Percentiles rank a stretch among this genome's conserved stretches.
These are phyloP conservation scores for Apodemia mormo DNA, from an alignment of 2,888 invertebrate genomes.

Conservation along the genomic window DNA sequence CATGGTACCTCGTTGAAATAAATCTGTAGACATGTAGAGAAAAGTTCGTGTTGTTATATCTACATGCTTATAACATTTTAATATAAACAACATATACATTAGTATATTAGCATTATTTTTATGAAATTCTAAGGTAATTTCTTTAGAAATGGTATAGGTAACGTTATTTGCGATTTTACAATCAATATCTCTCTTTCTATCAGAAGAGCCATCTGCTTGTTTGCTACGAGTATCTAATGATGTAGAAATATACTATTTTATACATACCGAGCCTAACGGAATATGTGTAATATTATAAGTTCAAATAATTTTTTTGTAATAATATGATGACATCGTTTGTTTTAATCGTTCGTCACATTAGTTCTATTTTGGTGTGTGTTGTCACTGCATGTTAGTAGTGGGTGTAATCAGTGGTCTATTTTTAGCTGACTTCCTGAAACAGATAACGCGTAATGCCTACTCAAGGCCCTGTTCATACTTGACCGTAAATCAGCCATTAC, in stretches of 20 bases:
- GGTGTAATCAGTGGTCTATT: conserved; percentile 31
- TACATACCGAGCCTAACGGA: background rate
- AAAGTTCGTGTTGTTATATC: no score
- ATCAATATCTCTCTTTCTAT: no score
- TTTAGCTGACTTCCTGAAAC: conserved; percentile 34
- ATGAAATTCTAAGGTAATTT: no score
- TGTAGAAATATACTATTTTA: background rate
- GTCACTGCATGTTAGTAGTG: conserved; percentile 12
- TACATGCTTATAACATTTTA: no score
- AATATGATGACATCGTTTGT: background rate
- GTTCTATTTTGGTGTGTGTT: background rate
- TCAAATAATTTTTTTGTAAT: background rate
- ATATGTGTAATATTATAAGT: background rate
- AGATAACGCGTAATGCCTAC: conserved; percentile 30
- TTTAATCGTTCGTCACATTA: background rate
- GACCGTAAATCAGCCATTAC: conserved; percentile 17
- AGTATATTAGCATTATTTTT: no score
- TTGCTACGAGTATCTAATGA: no score
- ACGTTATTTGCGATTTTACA: no score
- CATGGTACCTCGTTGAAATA: no score
- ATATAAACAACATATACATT: no score
- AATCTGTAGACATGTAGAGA: no score
- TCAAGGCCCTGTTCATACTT: conserved; percentile 34
- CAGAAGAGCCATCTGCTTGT: no score
- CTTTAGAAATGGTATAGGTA: no score